phyloP scores from a whole-genome alignment of 1,140 invertebrate species.

The Aphaenogaster ashmeadi region DNA sequence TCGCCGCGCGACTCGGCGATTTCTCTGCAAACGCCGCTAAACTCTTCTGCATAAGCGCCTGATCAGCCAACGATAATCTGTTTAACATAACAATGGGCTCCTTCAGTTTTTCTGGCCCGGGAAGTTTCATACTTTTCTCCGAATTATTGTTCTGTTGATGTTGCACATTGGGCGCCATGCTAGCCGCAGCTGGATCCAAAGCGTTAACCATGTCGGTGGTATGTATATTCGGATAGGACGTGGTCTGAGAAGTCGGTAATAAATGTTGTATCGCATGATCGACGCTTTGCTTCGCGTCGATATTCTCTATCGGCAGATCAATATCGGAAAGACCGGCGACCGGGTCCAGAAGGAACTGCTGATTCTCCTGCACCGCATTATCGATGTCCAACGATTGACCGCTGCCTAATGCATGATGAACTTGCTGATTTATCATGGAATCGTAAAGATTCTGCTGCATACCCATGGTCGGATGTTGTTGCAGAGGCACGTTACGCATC shows the following conservation, averaged over 20 bases:
- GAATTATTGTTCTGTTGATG: slow-evolving; percentile 80
- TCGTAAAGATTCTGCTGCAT: slow-evolving; percentile 83
- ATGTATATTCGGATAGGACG: slow-evolving; percentile 55
- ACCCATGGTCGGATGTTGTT: slow-evolving; percentile 85
- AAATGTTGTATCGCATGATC: slow-evolving; percentile 69
- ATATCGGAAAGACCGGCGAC: slow-evolving; percentile 83
- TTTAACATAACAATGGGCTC: slow-evolving; percentile 88
- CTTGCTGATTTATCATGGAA: slow-evolving; percentile 83
- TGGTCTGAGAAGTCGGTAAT: slow-evolving; percentile 57
- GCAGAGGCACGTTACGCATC: slow-evolving; percentile 79
- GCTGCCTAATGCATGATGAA: slow-evolving; percentile 78
- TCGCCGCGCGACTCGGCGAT: slow-evolving; percentile 88
- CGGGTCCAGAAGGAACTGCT: slow-evolving; percentile 83
- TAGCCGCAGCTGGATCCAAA: slow-evolving; percentile 45
- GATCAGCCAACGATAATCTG: slow-evolving; percentile 89
- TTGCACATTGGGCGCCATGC: slow-evolving; percentile 59
- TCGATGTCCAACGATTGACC: slow-evolving; percentile 80
- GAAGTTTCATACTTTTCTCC: slow-evolving; percentile 77
- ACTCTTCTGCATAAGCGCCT: slow-evolving; percentile 89
- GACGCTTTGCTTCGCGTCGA: slow-evolving; percentile 77
- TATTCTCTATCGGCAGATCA: slow-evolving; percentile 80
- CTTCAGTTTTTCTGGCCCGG: slow-evolving; percentile 80
- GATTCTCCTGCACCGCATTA: slow-evolving; percentile 78
- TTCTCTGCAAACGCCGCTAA: slow-evolving; percentile 89
- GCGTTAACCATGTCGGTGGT: slow-evolving; percentile 44